Evolutionary conservation across 1,140 invertebrate species (phyloP).

Genomic region (Lepidurus packardi): DNA sequence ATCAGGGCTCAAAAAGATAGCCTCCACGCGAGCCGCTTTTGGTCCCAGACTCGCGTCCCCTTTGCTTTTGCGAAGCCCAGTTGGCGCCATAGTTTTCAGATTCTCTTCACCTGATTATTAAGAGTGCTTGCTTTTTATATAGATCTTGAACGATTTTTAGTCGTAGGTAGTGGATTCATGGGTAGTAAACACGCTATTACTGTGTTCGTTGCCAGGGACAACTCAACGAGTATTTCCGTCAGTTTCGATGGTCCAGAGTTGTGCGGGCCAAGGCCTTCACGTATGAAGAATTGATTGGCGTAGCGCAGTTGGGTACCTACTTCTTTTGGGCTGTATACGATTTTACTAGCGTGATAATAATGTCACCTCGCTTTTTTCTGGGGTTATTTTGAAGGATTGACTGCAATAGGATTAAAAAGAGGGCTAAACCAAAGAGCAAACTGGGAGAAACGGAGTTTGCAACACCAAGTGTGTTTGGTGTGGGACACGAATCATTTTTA

Average conservation of each 20-base stretch:
- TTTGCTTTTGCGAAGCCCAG: background rate
- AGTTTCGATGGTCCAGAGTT: background rate
- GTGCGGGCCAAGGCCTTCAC: background rate
- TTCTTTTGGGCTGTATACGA: background rate
- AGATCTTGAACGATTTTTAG: background rate
- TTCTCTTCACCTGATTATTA: background rate
- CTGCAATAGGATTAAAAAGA: background rate
- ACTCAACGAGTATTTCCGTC: background rate
- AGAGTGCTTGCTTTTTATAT: background rate
- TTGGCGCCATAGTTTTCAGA: background rate
- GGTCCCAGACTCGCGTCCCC: background rate
- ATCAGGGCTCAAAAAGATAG: slow-evolving; percentile 34
- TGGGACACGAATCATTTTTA: background rate
- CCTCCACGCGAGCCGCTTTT: slow-evolving; percentile 30
- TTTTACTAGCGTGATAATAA: background rate
- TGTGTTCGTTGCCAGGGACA: background rate
- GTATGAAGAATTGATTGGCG: background rate
- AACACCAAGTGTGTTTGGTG: background rate
- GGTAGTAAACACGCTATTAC: background rate
- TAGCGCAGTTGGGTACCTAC: background rate
- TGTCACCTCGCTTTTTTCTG: background rate
- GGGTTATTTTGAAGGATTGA: background rate
- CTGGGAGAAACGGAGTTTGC: background rate
- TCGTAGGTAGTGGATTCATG: background rate
- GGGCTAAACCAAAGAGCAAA: background rate